Evolutionary conservation across 2,888 invertebrate genomes (phyloP), one percentile per base, ranked within the genome.

Genomic region (Ethmia dodecea): DNA sequence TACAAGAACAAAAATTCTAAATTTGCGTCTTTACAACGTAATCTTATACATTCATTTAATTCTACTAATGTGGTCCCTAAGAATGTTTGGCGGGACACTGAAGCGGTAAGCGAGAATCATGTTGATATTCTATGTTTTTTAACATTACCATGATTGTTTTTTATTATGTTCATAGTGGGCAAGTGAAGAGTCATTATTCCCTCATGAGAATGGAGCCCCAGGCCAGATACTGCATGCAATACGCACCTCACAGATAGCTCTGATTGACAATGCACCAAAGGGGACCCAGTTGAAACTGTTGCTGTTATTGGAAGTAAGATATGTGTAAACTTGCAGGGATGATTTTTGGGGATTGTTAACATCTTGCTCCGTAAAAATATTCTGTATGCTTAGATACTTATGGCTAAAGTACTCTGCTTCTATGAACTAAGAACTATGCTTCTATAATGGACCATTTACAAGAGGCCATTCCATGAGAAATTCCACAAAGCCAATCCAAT

Each of bases 261-360:
- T 89, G 40, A 95, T 94, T 5, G 94, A 94, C 67, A 92, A 95
- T 73, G 93, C 94, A 43, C 88, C 89, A 13, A 89, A 92, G 63
- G 98, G 98, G 37, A 97, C 97, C 18, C 98, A 98, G 70, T 84
- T 98, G 31, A 98, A 98, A 78, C 77, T 97, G 33, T 79, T 94
- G 50, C 72, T 98, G 26, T 88, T 91, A 9, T 78, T 98, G 46
- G 89, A 93, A 71, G 93, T 92, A 59, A 83, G 4, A 13, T 34
- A n/a, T n/a, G n/a, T n/a, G n/a, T n/a, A n/a, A 4, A 10, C 6
- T 15, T 5, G 3, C 4, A 27, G 10, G 9, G 13, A n/a, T n/a
- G n/a, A n/a, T n/a, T n/a, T n/a, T n/a, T n/a, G n/a, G n/a, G n/a
- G n/a, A n/a, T n/a, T n/a, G n/a, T n/a, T n/a, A n/a, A n/a, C n/a